Evolutionary conservation across 2,113 vertebrate genomes (phyloP).

Genomic region (Thomomys bottae): DNA sequence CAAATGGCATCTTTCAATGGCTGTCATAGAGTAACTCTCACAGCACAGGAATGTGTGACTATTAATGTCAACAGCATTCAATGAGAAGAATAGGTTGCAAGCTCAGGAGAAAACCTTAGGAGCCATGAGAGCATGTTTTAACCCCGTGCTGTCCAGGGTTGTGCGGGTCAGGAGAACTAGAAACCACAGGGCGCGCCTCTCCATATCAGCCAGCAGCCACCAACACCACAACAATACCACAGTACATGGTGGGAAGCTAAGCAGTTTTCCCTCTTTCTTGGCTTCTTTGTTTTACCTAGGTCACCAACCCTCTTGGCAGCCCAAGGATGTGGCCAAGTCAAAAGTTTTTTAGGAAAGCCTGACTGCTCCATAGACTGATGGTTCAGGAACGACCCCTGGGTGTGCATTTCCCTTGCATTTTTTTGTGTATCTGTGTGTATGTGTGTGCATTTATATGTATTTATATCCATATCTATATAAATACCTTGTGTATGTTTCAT

Average conservation of each 20-base stretch:
- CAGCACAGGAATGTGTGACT: not conserved
- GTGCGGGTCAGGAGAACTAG: accelerated
- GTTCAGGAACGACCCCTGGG: not conserved
- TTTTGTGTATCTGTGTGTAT: not conserved
- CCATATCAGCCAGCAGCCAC: no score
- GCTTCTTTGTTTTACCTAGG: not conserved
- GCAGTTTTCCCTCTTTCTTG: not conserved
- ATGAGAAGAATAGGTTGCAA: not conserved
- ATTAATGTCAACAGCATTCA: not conserved
- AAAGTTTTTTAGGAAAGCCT: not conserved
- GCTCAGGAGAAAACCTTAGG: not conserved
- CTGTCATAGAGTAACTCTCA: not conserved
- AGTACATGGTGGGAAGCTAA: not conserved
- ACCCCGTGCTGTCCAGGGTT: not conserved
- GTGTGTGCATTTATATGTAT: no score
- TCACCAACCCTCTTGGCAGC: not conserved
- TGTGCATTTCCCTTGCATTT: not conserved
- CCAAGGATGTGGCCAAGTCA: accelerated
- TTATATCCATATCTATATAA: not conserved
- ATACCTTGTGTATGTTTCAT: not conserved
- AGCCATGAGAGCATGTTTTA: not conserved
- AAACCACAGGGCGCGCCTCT: not conserved
- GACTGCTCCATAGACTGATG: not conserved
- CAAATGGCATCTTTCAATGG: not conserved
- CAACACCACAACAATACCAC: not conserved